Evolutionary conservation across 2,888 invertebrate species (phyloP), one percentile per base, ranked within the genome.

Genomic region (Cecidostiba fungosa): DNA sequence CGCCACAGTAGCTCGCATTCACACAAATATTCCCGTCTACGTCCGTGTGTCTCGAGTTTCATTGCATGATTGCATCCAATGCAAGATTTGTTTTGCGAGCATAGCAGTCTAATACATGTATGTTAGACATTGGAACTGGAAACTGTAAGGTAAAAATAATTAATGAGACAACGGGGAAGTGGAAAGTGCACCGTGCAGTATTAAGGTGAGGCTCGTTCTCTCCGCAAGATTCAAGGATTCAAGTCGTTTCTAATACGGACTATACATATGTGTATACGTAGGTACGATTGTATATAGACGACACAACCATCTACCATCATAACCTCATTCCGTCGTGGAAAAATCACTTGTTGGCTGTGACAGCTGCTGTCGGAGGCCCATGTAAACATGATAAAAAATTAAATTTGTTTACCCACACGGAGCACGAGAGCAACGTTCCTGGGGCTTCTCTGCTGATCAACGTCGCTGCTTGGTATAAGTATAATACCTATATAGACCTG

Each of bases 351-450:
- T 54, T 84, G 69, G 36, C 66, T 79, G 78, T 79, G 77, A 85
- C 85, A 81, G 81, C 77, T 85, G 85, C 72, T 81, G 32, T 43
- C 77, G 72, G 66, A 76, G 26, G 73, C 2, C 23, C 16, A 10
- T 19, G 50, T 47, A 43, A 74, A 54, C 19, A 66, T 79, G 62
- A 23, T 87, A 80, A 86, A 87, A 77, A 87, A 86, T 86, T 86
- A 47, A 87, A n/a, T 77, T 77, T 85, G 50, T 80, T 77, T 72
- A 69, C 12, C 66, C 26, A 26, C 26, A 26, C 77, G 43, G n/a
- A 23, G 39, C n/a, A 12, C 39, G 0, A 50, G 43, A 36, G n/a
- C 12, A 70, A 36, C 23, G n/a, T 26, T 32, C 29, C 16, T 36
- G n/a, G 14, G 8, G n/a, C 43, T 39, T 23, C 47, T 62, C 29